Conservation (phyloP, 23 tunicate species). For the Styela plicata region DNA sequence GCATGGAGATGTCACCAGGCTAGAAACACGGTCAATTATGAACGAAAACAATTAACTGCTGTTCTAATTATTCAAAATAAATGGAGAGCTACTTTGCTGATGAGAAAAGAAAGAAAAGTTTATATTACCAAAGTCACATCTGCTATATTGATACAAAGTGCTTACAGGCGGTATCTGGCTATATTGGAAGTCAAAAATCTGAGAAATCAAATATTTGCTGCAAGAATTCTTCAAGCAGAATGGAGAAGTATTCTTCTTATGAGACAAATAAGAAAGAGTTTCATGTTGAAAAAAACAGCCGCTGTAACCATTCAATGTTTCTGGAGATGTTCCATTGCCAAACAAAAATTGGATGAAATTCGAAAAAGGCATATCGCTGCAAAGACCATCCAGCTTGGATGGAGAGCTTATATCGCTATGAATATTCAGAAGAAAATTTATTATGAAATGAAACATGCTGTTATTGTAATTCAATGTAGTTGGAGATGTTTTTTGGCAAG, state of each 20-base stretch:
- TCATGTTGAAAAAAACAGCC: background rate
- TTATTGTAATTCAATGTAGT: background rate
- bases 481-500: conserved; percentile 5
- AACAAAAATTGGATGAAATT: background rate
- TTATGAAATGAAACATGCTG: background rate
- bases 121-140: background rate
- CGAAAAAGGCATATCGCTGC: conserved; percentile 4
- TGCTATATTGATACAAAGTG: background rate
- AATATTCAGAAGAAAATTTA: background rate
- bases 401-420: conserved; percentile 11
- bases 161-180: background rate
- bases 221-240: background rate
- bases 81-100: conserved; percentile 9
- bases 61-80: background rate
- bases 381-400: background rate
- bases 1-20: conserved; percentile 1
- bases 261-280: background rate
- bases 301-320: conserved; percentile 2
- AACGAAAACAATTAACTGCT: background rate
- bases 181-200: background rate
- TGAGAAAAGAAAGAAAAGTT: background rate
- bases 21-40: background rate
- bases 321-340: background rate
- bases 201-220: conserved; percentile 1
- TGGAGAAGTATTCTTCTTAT: background rate